phyloP scores from a whole-genome alignment of 2,888 invertebrate species.

The Steinernema hermaphroditum region DNA sequence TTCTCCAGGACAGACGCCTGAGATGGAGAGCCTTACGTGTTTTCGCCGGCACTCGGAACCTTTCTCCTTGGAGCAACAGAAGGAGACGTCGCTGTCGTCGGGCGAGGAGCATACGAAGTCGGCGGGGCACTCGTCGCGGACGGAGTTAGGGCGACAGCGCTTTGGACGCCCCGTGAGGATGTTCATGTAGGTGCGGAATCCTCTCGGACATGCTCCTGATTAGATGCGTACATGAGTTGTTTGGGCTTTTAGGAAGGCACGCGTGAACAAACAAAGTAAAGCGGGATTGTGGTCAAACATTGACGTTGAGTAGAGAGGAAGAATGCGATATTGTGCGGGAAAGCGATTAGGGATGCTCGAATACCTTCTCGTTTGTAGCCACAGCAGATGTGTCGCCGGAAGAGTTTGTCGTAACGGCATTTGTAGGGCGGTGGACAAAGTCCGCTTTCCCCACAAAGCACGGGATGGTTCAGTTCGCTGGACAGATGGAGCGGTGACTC shows the following conservation, averaged over 20 bases:
- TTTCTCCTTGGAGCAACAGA: conserved; percentile 40
- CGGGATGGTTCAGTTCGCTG: conserved; percentile 34
- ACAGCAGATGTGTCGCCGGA: conserved; percentile 43
- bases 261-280: conserved; percentile 3
- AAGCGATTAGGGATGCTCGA: background rate
- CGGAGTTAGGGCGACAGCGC: conserved; percentile 31
- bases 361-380: conserved; percentile 37
- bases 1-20: conserved; percentile 42
- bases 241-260: too few species aligned
- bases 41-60: conserved; percentile 27
- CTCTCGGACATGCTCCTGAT: conserved; percentile 42
- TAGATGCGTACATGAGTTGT: too few species aligned
- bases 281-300: background rate
- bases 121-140: conserved; percentile 41
- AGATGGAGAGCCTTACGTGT: conserved; percentile 9
- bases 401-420: conserved; percentile 39
- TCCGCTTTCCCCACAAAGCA: conserved; percentile 37
- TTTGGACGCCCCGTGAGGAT: conserved; percentile 40
- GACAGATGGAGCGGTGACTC: conserved; percentile 40
- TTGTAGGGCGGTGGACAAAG: conserved; percentile 39
- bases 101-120: conserved; percentile 40
- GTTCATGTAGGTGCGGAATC: conserved; percentile 37
- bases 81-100: conserved; percentile 29
- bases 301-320: background rate
- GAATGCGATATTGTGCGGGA: background rate